Evolutionary conservation across 2,888 invertebrate genomes (phyloP).

Genomic region (Ormia ochracea): DNA sequence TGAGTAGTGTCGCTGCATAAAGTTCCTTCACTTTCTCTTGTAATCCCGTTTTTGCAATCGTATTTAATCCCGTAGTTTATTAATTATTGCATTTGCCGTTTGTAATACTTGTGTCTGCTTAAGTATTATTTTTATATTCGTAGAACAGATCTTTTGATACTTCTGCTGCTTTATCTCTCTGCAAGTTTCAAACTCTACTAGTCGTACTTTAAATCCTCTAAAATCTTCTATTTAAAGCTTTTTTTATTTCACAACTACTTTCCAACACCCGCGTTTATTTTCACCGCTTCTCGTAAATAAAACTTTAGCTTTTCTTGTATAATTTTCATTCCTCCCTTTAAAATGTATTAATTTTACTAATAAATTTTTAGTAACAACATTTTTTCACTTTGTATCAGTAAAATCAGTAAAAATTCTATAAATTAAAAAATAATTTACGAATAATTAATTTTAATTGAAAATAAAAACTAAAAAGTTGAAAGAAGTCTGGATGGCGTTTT

Average conservation of each 20-base stretch:
- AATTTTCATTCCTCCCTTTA: conserved; percentile 45
- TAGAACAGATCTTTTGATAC: conserved; percentile 23
- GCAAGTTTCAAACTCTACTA: conserved; percentile 23
- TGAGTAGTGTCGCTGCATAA: conserved; percentile 42
- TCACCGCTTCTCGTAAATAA: conserved; percentile 53
- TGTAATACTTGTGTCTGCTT: conserved; percentile 35
- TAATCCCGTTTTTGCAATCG: conserved; percentile 25
- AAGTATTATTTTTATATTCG: not conserved
- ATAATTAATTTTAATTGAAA: not conserved
- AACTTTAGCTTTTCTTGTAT: conserved; percentile 48
- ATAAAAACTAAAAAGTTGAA: conserved; percentile 38
- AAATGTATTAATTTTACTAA: conserved; percentile 35
- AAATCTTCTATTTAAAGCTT: conserved; percentile 43
- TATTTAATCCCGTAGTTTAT: conserved; percentile 35
- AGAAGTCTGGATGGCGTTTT: conserved; percentile 15
- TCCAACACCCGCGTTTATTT: conserved; percentile 48
- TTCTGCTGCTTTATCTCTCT: conserved; percentile 1
- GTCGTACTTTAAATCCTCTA: conserved; percentile 27
- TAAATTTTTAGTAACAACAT: conserved; percentile 39
- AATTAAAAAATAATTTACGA: conserved; percentile 30
- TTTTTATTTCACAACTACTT: conserved; percentile 46
- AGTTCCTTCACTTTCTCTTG: conserved; percentile 45
- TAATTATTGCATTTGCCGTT: conserved; percentile 46
- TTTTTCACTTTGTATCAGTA: conserved; percentile 58
- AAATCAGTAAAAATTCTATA: conserved; percentile 67